Evolutionary conservation across 2,797 vertebrate species (phyloP), one percentile per base, ranked within the genome.

Genomic region (Clarias laeviceps): DNA sequence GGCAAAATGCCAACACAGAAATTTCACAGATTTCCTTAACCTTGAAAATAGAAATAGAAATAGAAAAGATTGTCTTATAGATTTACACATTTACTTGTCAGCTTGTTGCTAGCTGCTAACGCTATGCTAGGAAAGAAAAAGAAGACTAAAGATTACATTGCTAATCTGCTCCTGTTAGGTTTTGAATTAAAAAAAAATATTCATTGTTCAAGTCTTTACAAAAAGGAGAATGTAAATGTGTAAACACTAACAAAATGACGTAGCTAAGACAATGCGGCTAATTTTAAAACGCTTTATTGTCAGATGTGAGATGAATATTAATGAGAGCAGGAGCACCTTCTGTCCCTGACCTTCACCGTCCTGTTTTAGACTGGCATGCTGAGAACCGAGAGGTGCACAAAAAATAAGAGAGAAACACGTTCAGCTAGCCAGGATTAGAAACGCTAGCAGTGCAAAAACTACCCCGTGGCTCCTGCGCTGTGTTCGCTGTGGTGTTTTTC

Each of bases 341-440:
- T 32, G 50, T 76, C 11, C 29, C 45, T 2, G n/a, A 50, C 14
- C 40, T 14, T 45, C 22, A 6, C 17, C n/a, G 3, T 57, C 50
- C 15, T 2, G 0, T 32, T 76, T 29, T 57, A 32, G 17, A 17
- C 20, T 3, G n/a, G 17, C n/a, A 56, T 57, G 73, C 20, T 32
- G 27, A 32, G 50, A 76, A 76, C 2, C n/a, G 73, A 57, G 73
- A 56, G 27, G 17, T 9, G 50, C 29, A 7, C 3, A 20, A 20
- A 76, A 56, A 57, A 5, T 12, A 50, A 50, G 45, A 12, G 17
- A 29, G 73, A 57, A 32, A 11, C n/a, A 18, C 20, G 17, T 57
- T 76, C 20, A 11, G 20, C 20, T 32, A 29, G 73, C 50, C n/a
- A 29, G 73, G 73, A 76, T 76, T 76, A 76, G 73, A 56, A 20